A percentile compares a stretch with the other conserved stretches of the same genome.
Evolutionary conservation across 2,113 vertebrate species (phyloP).

Genomic region (Periophthalmodon schlosseri): DNA sequence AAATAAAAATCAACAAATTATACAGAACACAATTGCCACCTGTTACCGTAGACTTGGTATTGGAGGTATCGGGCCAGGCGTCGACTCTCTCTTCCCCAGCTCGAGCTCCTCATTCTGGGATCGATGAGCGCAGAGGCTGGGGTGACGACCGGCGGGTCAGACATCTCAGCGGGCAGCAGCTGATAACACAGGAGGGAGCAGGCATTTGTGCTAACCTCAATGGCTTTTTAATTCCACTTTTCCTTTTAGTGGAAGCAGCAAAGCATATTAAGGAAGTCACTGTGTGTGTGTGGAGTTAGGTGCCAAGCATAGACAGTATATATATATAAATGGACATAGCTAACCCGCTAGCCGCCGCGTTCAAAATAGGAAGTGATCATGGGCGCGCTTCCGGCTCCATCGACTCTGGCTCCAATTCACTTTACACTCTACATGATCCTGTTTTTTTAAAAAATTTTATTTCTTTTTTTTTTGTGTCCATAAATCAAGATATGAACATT

Average conservation of each 20-base stretch:
- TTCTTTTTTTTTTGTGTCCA: too few relatives aligned
- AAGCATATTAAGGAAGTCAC: not conserved
- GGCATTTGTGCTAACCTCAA: not conserved
- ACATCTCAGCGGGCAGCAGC: constrained; percentile 47
- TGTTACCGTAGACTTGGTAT: too few relatives aligned
- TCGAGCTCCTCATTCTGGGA: constrained; percentile 30
- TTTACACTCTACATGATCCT: too few relatives aligned
- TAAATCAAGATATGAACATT: too few relatives aligned
- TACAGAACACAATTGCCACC: not conserved
- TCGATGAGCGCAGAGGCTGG: constrained; percentile 45
- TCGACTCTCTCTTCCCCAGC: not conserved
- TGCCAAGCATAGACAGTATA: not conserved
- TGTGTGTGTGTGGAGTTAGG: not conserved
- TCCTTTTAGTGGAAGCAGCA: not conserved
- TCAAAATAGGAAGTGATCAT: too few relatives aligned
- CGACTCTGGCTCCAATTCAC: too few relatives aligned
- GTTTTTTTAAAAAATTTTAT: too few relatives aligned
- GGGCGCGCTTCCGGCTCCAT: too few relatives aligned
- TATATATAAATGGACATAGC: too few relatives aligned
- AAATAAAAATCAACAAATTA: not conserved
- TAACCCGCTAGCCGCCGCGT: too few relatives aligned
- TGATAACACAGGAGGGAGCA: constrained; percentile 46
- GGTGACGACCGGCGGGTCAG: constrained; percentile 60
- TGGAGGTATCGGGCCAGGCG: not conserved
- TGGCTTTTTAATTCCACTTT: constrained; percentile 11